Base-by-base conservation (phyloP, 2,888 invertebrate genomes). In the Ypsolopha sequella region DNA sequence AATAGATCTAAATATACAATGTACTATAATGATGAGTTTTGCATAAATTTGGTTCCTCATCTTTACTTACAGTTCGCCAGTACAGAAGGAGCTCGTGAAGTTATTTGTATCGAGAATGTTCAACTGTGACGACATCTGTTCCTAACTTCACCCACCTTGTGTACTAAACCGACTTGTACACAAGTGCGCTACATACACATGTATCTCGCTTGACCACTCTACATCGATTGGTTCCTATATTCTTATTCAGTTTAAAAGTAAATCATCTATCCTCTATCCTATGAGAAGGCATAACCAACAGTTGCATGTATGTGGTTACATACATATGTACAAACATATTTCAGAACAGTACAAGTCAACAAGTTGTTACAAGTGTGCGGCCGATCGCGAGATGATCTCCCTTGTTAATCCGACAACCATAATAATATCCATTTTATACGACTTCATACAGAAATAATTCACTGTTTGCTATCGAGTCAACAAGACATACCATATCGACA, bases 401-500 rank as follows among this genome's bases (percentile, higher is more conserved):
- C 76, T 77, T 84, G 84, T 84, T 85, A 82, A 85, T 84, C 85
- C 24, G 4, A 84, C 82, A 81, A 68, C 71, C 63, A 54, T 74
- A n/a, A n/a, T n/a, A n/a, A n/a, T n/a, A 73, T 66, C 71, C 70
- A 71, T 74, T 78, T 73, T 71, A 73, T 14, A 44, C 9, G 6
- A 44, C 14, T 24, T 24, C 24, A 2, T 2, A 24, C 24, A 24
- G 24, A 4, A 24, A 24, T 24, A 24, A 24, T 24, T 24, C 24
- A 24, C 24, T 24, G 24, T 24, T 4, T 4, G 24, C 2, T 4
- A 2, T 24, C 24, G 24, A 4, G 2, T 24, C 4, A 24, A 24
- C 24, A 13, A 24, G 33, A 44, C 11, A 24, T 34, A 7, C 47
- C 34, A 34, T 47, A 10, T 47, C 47, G 36, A 7, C 11, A 36